Conservation (phyloP, 2,113 vertebrate species). For the Junco hyemalis region DNA sequence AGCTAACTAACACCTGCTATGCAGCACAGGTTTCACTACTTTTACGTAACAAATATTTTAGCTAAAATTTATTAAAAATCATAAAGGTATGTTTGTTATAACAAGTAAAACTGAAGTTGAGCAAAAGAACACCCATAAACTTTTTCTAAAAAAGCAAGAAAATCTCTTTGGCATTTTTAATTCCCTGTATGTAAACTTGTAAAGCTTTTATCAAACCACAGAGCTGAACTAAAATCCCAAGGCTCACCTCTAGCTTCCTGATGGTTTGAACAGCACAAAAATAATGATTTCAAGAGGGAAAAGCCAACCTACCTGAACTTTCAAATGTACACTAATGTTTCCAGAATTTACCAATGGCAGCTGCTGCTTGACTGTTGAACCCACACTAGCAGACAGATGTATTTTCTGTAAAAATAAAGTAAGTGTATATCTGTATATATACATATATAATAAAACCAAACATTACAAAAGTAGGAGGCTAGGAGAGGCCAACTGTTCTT, state of each 20-base stretch:
- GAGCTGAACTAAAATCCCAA: neutral
- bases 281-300: neutral
- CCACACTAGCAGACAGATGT: slow-evolving; percentile 74
- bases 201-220: neutral
- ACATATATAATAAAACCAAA: neutral
- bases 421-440: neutral
- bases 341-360: slow-evolving; percentile 95
- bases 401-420: slow-evolving; percentile 78
- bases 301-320: slow-evolving; percentile 81
- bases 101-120: neutral
- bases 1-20: neutral
- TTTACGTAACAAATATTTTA: neutral
- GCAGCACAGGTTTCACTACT: neutral
- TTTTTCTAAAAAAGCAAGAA: neutral
- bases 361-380: slow-evolving; percentile 78
- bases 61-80: neutral
- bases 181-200: neutral
- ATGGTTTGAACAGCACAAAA: neutral
- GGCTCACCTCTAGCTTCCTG: neutral
- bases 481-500: neutral
- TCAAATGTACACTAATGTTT: slow-evolving; percentile 88
- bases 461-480: neutral
- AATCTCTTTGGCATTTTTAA: neutral
- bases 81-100: neutral
- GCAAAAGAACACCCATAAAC: neutral